Evolutionary conservation across 2,888 invertebrate species (phyloP).

Genomic region (Galerucella nymphaeae): DNA sequence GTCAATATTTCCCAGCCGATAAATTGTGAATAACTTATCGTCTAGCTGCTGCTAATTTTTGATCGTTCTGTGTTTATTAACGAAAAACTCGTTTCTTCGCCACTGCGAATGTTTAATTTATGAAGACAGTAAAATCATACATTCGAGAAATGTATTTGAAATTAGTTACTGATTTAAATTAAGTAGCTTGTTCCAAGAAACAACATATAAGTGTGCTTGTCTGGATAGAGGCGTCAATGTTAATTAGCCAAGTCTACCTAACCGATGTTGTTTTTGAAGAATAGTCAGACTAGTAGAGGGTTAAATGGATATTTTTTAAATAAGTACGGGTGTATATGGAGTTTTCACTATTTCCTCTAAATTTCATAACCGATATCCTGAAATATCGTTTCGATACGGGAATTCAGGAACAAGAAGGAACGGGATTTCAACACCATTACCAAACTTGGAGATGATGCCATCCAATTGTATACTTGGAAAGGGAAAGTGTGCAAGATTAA

Average conservation of each 20-base stretch:
- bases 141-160: constrained; percentile 8
- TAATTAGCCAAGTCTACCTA: neutral
- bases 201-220: constrained; percentile 1
- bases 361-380: no score
- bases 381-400: no score
- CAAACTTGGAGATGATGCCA: no score
- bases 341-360: no score
- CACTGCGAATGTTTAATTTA: constrained; percentile 5
- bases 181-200: constrained; percentile 7
- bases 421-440: no score
- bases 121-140: constrained; percentile 7
- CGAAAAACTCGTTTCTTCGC: constrained; percentile 2
- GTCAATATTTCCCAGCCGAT: neutral
- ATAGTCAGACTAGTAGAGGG: neutral
- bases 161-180: constrained; percentile 5
- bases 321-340: neutral
- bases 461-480: no score
- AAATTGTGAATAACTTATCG: constrained; percentile 1
- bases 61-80: neutral
- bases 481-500: no score
- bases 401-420: no score
- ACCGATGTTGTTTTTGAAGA: neutral
- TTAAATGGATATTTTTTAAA: no score
- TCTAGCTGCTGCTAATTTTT: no score
- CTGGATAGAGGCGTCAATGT: constrained; percentile 6